These are phyloP conservation scores for Nasonia longicornis DNA, from an alignment of 1,140 invertebrate genomes.

Conservation along the genomic window DNA sequence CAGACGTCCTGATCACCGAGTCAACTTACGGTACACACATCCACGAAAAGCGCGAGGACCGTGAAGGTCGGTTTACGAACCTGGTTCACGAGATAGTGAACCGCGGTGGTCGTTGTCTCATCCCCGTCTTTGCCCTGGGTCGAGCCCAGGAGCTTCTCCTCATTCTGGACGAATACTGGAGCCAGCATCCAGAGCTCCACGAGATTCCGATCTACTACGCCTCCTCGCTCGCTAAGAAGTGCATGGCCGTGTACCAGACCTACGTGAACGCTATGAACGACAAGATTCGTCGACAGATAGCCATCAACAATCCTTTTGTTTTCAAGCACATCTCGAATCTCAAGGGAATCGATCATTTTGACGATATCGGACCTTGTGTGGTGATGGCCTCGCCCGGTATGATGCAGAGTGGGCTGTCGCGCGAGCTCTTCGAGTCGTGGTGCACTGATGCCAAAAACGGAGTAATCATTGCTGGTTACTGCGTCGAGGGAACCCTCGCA, in stretches of 20 bases:
- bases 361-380: constrained; percentile 98
- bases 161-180: constrained; percentile 99
- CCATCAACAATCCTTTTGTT: constrained; percentile 98
- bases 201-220: constrained; percentile 99
- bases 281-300: constrained; percentile 94
- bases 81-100: constrained; percentile 96
- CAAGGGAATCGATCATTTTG: constrained; percentile 99
- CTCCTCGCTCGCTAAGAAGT: constrained; percentile 98
- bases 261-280: constrained; percentile 99
- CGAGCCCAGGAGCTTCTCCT: constrained; percentile 96
- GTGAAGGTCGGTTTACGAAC: constrained; percentile 94
- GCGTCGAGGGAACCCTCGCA: constrained; percentile 98
- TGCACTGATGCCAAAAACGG: constrained; percentile 98
- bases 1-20: constrained; percentile 98
- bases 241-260: constrained; percentile 99
- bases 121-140: constrained; percentile 98
- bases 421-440: constrained; percentile 99
- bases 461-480: constrained; percentile 98
- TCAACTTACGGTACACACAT: constrained; percentile 99
- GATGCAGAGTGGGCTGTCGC: constrained; percentile 98
- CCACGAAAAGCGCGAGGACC: constrained; percentile 97
- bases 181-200: constrained; percentile 96
- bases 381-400: constrained; percentile 99
- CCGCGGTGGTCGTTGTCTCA: constrained; percentile 95
- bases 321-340: constrained; percentile 99